phyloP scores from a whole-genome alignment of 2,888 invertebrate species.

The Anodontia alba region DNA sequence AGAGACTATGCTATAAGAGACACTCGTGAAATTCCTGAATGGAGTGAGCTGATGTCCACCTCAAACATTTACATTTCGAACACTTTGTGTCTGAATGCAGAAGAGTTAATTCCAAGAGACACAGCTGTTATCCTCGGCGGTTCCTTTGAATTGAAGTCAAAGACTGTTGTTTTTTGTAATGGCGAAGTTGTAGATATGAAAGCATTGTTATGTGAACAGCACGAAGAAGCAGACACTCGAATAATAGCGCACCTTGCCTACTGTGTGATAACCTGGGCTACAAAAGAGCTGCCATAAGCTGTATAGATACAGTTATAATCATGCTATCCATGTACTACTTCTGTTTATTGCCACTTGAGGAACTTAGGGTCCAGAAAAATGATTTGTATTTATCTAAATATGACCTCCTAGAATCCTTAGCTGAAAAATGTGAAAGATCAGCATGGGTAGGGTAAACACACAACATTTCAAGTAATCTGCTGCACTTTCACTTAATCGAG shows the following conservation, averaged over 20 bases:
- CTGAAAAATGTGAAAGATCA: neutral
- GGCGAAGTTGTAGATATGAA: neutral
- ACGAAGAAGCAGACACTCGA: neutral
- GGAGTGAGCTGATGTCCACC: neutral
- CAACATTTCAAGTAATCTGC: too few relatives aligned
- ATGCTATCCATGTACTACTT: neutral
- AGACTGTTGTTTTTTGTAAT: neutral
- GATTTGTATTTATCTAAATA: neutral
- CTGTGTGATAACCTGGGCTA: neutral
- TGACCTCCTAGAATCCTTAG: neutral
- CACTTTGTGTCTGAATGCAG: neutral
- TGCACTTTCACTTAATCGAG: too few relatives aligned
- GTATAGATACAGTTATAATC: slow-evolving; percentile 2
- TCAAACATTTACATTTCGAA: neutral
- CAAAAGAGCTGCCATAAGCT: neutral
- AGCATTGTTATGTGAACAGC: neutral
- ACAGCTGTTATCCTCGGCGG: neutral
- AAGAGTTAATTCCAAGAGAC: neutral
- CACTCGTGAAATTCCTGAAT: neutral
- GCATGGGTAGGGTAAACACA: too few relatives aligned
- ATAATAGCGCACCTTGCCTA: neutral
- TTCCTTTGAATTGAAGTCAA: neutral
- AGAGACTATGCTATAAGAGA: neutral
- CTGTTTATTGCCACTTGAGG: neutral
- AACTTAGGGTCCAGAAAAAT: slow-evolving; percentile 3